Evolutionary conservation across 1,140 invertebrate species (phyloP).

Genomic region (Drosophila hydei): DNA sequence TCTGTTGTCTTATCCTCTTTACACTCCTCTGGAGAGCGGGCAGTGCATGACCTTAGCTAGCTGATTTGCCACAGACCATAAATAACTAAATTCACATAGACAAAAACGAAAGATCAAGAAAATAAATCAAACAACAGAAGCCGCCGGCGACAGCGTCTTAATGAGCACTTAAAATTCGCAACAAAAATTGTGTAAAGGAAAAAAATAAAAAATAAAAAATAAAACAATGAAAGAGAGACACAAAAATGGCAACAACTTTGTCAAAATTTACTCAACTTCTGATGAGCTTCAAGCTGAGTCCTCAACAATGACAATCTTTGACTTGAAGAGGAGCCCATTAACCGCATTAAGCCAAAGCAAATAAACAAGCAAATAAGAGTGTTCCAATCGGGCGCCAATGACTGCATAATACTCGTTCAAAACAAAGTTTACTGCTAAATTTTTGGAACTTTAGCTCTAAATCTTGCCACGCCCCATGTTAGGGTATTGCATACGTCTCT

Average conservation of each 20-base stretch:
- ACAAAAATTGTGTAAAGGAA: conserved; percentile 30
- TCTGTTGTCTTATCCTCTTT: conserved; percentile 10
- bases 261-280: conserved; percentile 25
- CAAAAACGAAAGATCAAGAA: conserved; percentile 8
- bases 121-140: conserved; percentile 37
- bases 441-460: no score
- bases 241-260: conserved; percentile 18
- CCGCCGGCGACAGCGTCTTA: conserved; percentile 47
- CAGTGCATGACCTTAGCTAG: conserved; percentile 8
- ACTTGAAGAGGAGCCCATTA: conserved; percentile 39
- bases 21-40: neutral
- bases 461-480: no score
- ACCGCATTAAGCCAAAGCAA: conserved; percentile 39
- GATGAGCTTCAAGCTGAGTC: conserved; percentile 28
- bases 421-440: no score
- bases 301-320: conserved; percentile 37
- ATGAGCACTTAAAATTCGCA: conserved; percentile 57
- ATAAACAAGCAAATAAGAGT: neutral
- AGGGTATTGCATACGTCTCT: no score
- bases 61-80: conserved; percentile 22
- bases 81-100: conserved; percentile 25
- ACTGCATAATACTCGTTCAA: no score
- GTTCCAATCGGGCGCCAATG: no score
- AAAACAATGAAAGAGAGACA: no score
- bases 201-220: conserved; percentile 9